Conservation (phyloP, 2,888 invertebrate species). For the Drosophila borborema region DNA sequence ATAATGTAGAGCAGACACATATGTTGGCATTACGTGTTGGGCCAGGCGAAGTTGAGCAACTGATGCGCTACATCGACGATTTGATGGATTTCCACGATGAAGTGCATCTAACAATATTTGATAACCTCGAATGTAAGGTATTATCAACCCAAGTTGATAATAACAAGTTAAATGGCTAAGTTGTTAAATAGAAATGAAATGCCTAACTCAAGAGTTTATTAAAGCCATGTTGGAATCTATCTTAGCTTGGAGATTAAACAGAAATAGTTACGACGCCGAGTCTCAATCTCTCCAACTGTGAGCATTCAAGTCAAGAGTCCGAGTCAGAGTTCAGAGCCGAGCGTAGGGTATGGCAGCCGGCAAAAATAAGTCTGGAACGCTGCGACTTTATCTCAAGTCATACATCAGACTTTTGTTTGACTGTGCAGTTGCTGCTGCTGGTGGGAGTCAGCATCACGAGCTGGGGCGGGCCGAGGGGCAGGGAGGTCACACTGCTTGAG, state of each 20-base stretch:
- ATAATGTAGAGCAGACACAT: conserved; percentile 31
- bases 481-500: conserved; percentile 26
- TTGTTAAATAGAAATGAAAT: not conserved
- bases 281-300: conserved; percentile 1
- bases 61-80: conserved; percentile 28
- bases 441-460: conserved; percentile 16
- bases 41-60: conserved; percentile 4
- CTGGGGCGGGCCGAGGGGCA: not conserved
- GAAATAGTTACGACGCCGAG: not conserved
- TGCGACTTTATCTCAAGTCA: conserved; percentile 66
- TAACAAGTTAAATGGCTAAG: not conserved
- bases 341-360: conserved; percentile 41
- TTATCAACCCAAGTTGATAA: not conserved
- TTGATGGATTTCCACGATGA: not conserved
- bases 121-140: not conserved
- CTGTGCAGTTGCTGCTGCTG: conserved; percentile 17
- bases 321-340: conserved; percentile 6
- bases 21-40: conserved; percentile 37
- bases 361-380: conserved; percentile 31
- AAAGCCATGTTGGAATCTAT: not conserved
- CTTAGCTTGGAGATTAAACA: not conserved
- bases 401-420: conserved; percentile 60
- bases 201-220: not conserved
- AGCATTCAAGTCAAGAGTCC: not conserved
- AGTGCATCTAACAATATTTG: not conserved